These are phyloP conservation scores for Limnephilus lunatus DNA, from an alignment of 2,888 invertebrate species.

Conservation along the genomic window DNA sequence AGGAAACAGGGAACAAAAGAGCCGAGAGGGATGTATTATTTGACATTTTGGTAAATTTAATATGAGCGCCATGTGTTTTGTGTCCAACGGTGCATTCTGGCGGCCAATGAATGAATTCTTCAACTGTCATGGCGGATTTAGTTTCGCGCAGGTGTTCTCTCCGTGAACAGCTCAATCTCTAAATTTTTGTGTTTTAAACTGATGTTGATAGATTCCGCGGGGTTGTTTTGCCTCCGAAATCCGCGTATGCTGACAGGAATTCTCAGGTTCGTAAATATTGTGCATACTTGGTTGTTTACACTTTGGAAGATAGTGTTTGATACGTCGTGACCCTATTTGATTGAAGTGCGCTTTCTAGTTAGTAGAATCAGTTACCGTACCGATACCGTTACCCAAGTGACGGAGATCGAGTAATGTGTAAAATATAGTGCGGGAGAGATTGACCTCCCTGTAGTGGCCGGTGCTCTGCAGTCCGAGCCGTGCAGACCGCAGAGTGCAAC, in stretches of 20 bases:
- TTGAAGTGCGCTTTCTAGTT: constrained; percentile 66
- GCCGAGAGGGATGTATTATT: background rate
- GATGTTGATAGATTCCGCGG: background rate
- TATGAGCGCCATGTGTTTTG: constrained; percentile 51
- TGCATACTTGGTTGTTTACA: constrained; percentile 27
- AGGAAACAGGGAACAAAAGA: constrained; percentile 11
- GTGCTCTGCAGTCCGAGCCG: background rate
- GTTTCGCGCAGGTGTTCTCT: constrained; percentile 62
- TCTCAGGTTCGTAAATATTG: constrained; percentile 44
- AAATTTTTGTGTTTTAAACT: constrained; percentile 41
- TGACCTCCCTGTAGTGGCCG: constrained; percentile 13
- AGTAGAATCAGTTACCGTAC: constrained; percentile 68
- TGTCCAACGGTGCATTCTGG: constrained; percentile 54
- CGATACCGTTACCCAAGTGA: constrained; percentile 74
- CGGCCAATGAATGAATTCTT: constrained; percentile 58
- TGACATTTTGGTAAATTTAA: constrained; percentile 48
- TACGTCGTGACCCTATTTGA: constrained; percentile 74
- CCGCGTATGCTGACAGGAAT: constrained; percentile 46
- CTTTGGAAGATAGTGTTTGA: constrained; percentile 18
- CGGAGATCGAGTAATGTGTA: background rate
- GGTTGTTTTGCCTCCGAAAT: constrained; percentile 9
- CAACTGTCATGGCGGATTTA: constrained; percentile 62
- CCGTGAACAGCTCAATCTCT: constrained; percentile 47
- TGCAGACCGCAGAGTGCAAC: constrained; percentile 21
- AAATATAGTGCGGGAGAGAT: constrained; percentile 20